phyloP scores from a whole-genome alignment of 2,888 invertebrate species.

The Reticulitermes lucifugus region DNA sequence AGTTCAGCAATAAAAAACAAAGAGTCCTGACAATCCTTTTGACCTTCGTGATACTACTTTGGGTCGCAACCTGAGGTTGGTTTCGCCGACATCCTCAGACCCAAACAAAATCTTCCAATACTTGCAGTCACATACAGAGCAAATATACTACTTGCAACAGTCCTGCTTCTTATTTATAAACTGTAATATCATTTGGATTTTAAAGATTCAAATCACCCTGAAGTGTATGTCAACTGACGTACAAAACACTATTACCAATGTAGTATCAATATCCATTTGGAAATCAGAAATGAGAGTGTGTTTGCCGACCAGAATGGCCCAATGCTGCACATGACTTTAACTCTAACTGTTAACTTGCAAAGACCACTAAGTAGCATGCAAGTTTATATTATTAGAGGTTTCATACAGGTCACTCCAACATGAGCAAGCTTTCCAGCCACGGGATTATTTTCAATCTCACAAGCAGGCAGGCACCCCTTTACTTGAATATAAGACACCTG shows the following conservation, averaged over 20 bases:
- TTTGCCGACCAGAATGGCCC: conserved; percentile 51
- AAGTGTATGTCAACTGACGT: not conserved
- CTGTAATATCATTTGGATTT: too few species aligned
- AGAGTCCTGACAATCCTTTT: too few species aligned
- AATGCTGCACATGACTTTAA: not conserved
- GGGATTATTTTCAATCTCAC: not conserved
- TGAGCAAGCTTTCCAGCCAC: not conserved
- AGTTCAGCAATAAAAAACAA: too few species aligned
- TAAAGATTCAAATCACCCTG: too few species aligned
- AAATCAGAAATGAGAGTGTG: conserved; percentile 11
- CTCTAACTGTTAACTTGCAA: not conserved
- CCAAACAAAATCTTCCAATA: too few species aligned
- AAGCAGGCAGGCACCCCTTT: not conserved
- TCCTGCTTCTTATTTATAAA: too few species aligned
- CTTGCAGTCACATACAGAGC: too few species aligned
- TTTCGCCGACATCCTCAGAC: too few species aligned
- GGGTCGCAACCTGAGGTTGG: too few species aligned
- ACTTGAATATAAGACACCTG: conserved; percentile 23
- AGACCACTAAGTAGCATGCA: conserved; percentile 14
- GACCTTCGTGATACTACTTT: too few species aligned
- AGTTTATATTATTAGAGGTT: not conserved
- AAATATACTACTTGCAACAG: too few species aligned
- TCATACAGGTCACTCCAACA: not conserved
- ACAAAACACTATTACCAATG: not conserved
- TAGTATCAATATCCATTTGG: not conserved